Base-by-base conservation (phyloP, 2,888 invertebrate genomes). In the Limnephilus lunatus region DNA sequence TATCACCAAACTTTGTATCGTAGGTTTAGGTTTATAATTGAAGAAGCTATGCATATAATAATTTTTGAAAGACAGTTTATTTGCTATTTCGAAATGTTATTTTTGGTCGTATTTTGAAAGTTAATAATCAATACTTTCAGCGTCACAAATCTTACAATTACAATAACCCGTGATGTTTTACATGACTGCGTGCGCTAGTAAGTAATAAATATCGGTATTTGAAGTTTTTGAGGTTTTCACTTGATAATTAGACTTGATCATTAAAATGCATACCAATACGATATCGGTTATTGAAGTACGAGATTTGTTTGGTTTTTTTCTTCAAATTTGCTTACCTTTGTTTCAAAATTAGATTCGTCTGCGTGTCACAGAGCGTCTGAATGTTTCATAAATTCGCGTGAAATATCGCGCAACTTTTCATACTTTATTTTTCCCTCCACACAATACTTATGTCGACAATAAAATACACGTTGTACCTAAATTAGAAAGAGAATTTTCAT, bases 401-500 rank as follows among this genome's bases (percentile, higher is more conserved):
- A 87, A 68, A 87, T 68, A 87, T 87, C 53, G 68, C 53, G 12
- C 25, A 87, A 87, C 53, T 87, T 87, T 87, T 87, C 25, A 87
- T 87, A 87, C 87, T 87, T 68, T 68, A 87, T 68, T 87, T 87
- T 86, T 86, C 68, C 44, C 15, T 87, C 32, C 87, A 87, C 87
- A 87, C 87, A 87, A 87, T 87, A 87, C 53, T 87, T 86, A 86
- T 86, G 86, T 87, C 87, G 87, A 87, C 87, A 87, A 68, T 87
- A 87, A 87, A 87, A 87, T 87, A 87, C 87, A 87, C 87, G 87
- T 87, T 87, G 87, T 89, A 89, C 81, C 81, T 80, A 81, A 89
- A 81, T 89, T 81, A 39, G 81, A 81, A 88, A 80, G 89, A 89
- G 81, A 89, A 81, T 89, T 89, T 89, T 89, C 87, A 87, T 87